These are phyloP conservation scores for Trachelus tabidus DNA, from an alignment of 2,888 invertebrate species.

Conservation along the genomic window DNA sequence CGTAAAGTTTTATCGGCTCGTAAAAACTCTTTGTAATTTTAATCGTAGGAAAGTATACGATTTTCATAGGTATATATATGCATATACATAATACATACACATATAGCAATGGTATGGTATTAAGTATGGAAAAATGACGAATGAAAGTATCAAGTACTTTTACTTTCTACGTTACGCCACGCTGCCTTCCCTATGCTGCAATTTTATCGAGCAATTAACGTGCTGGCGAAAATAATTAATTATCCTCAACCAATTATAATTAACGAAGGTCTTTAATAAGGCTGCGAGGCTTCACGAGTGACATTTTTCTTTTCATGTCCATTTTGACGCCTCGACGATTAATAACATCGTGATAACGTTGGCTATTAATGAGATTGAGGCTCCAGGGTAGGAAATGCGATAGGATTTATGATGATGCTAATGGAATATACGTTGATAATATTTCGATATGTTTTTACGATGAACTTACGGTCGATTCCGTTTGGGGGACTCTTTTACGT, in stretches of 20 bases:
- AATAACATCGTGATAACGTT: not conserved
- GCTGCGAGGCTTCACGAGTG: not conserved
- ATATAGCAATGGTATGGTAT: slow-evolving; percentile 21
- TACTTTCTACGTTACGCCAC: slow-evolving; percentile 40
- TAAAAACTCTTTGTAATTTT: too few relatives aligned
- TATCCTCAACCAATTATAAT: not conserved
- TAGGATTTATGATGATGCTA: not conserved
- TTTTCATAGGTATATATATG: not conserved
- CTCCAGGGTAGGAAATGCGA: not conserved
- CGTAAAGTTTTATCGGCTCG: too few relatives aligned
- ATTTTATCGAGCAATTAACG: not conserved
- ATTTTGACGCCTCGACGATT: not conserved
- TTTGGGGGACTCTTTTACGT: not conserved
- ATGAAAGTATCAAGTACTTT: slow-evolving; percentile 38
- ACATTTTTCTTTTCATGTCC: not conserved
- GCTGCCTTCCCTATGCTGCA: not conserved
- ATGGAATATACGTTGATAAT: not conserved
- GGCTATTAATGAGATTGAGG: not conserved
- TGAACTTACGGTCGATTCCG: not conserved
- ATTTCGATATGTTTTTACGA: not conserved
- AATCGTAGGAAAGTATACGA: too few relatives aligned
- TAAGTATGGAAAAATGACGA: slow-evolving; percentile 29
- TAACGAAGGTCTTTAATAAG: not conserved
- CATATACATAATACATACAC: slow-evolving; percentile 1
- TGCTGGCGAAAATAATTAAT: not conserved